Evolutionary conservation across 2,797 vertebrate genomes (phyloP), one percentile per base, ranked within the genome.

Genomic region (Notamacropus eugenii): DNA sequence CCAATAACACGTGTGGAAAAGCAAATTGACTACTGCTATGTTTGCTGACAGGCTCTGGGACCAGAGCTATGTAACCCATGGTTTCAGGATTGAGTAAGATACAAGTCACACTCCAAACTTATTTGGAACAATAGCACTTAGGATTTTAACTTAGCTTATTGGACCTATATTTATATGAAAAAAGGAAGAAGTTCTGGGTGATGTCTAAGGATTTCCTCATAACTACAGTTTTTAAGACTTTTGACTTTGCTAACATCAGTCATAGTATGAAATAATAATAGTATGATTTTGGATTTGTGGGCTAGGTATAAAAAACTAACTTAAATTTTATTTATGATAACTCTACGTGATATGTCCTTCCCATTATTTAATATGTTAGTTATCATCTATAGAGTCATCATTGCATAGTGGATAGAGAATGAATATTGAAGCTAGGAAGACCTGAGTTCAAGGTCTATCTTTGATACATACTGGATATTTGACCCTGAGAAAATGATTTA

Each of bases 1-100:
- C 95, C 50, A n/a, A 56, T 46, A 92, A 98, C 97, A 98, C n/a
- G 96, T 3, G 24, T 4, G 95, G 96, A 96, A 98, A 97, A 97
- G 40, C 27, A 92, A 96, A 93, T 56, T 95, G 95, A 56, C 93
- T 96, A 96, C 92, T 27, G 34, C 50, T 95, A 91, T 52, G 82
- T 54, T 94, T 96, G 92, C 74, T 96, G 92, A 93, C 90, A 59
- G 54, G 58, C 13, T n/a, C 67, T 95, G 52, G 58, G 52, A 93
- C 94, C 90, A 58, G 5, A 55, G 52, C 16, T 94, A 67, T 13
- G 50, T 0, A 11, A 96, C 54, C 6, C 3, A 0, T 91, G 22
- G 93, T 97, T 95, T 96, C 82, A 67, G 57, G 93, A 91, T 91
- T 94, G 2, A 92, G 50, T 56, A 95, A 97, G 96, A 96, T 1